phyloP scores from a whole-genome alignment of 2,888 invertebrate genomes.

The Apodemia hepburni region DNA sequence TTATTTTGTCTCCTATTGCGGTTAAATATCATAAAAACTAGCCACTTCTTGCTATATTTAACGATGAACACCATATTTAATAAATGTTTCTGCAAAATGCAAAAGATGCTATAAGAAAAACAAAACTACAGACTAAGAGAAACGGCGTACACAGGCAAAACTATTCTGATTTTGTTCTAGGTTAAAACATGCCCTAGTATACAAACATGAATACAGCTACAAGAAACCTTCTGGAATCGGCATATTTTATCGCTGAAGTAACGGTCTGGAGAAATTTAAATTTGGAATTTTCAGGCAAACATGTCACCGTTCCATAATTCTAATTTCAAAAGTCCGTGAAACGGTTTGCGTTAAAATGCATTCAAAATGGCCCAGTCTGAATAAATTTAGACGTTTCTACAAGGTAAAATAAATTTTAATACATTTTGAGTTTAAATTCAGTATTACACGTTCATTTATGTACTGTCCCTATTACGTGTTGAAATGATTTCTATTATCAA shows the following conservation, averaged over 20 bases:
- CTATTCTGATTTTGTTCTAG: not conserved
- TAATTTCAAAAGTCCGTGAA: conserved; percentile 50
- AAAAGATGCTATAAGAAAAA: not conserved
- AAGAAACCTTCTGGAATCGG: conserved; percentile 8
- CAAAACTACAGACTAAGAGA: not conserved
- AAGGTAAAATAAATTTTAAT: conserved; percentile 12
- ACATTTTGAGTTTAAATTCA: conserved; percentile 4
- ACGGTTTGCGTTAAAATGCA: conserved; percentile 39
- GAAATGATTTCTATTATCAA: not conserved
- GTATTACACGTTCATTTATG: not conserved
- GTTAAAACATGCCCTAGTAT: conserved; percentile 2
- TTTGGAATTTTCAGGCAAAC: conserved; percentile 45
- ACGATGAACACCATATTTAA: no score
- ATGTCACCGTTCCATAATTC: conserved; percentile 49
- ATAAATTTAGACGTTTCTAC: conserved; percentile 31
- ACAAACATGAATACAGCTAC: conserved; percentile 5
- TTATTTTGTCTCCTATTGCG: no score
- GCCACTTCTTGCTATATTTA: no score
- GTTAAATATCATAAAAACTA: no score
- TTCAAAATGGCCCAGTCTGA: conserved; percentile 30
- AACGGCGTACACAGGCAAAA: not conserved
- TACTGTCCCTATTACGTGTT: not conserved
- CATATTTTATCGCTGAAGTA: conserved; percentile 36
- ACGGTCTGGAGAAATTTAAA: conserved; percentile 58
- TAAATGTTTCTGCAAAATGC: no score